Evolutionary conservation across 1,140 invertebrate genomes (phyloP).

Genomic region (Calycopis cecrops): DNA sequence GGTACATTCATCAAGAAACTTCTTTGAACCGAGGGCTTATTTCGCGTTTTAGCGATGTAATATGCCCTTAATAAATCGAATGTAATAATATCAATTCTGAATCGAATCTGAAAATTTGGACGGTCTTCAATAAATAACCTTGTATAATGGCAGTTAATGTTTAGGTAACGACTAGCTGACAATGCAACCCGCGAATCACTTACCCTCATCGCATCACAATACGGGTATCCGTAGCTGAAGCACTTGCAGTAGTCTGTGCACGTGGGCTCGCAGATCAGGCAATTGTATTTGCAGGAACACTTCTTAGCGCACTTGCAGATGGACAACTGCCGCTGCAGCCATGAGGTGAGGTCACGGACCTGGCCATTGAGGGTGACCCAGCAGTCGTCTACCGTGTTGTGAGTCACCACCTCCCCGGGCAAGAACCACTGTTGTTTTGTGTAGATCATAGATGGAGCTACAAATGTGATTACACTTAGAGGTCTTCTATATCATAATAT

Average conservation of each 20-base stretch:
- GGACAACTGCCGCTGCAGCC: conserved; percentile 48
- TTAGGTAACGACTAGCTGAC: no score
- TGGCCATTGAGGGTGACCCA: conserved; percentile 56
- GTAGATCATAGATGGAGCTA: conserved; percentile 38
- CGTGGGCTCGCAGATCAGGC: conserved; percentile 47
- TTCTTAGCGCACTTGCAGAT: conserved; percentile 46
- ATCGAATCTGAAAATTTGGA: no score
- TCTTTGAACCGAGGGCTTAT: no score
- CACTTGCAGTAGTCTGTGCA: conserved; percentile 56
- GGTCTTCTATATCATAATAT: no score
- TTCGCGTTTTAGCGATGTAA: no score
- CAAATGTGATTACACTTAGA: no score
- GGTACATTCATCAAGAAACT: no score
- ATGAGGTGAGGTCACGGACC: conserved; percentile 45
- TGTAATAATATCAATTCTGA: no score
- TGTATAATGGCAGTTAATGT: no score
- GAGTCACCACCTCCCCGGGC: conserved; percentile 54
- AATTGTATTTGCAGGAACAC: conserved; percentile 52
- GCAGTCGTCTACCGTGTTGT: conserved; percentile 46
- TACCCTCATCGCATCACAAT: conserved; percentile 57
- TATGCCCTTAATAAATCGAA: no score
- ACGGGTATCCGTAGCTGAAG: conserved; percentile 49
- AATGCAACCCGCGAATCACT: no score
- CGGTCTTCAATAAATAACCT: no score
- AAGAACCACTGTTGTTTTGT: conserved; percentile 63